Conservation (phyloP, 1,140 invertebrate genomes). For the Leptestheria dahalacensis region DNA sequence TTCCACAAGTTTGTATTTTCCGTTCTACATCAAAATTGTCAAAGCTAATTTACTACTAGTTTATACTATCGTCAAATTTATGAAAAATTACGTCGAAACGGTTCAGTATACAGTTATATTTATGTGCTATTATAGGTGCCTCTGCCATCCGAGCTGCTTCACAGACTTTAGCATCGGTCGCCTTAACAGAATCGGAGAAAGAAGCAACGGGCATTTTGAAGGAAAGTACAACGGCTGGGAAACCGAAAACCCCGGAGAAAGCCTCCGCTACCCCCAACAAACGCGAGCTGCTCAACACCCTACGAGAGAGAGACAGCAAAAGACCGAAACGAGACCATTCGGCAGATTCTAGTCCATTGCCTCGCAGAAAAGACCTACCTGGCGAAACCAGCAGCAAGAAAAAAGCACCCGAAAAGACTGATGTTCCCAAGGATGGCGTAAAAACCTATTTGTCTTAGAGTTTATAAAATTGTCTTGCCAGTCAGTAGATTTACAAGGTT, state of each 20-base stretch:
- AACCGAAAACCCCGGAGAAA: neutral
- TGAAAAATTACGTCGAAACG: too few species aligned
- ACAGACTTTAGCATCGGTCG: neutral
- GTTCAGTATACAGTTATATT: too few species aligned
- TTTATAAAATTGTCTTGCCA: too few species aligned
- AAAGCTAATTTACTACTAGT: too few species aligned
- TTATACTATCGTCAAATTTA: too few species aligned
- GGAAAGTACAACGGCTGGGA: neutral
- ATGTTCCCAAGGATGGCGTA: too few species aligned
- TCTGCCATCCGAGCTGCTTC: neutral
- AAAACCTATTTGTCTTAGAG: too few species aligned
- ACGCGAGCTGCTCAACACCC: neutral
- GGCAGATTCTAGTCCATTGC: neutral
- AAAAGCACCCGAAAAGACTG: neutral
- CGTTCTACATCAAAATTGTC: too few species aligned
- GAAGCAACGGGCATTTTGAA: neutral
- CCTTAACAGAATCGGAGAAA: conserved; percentile 1
- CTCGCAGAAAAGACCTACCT: neutral
- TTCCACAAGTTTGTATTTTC: neutral
- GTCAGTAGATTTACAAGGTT: too few species aligned
- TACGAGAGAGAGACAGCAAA: neutral
- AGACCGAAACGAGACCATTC: neutral
- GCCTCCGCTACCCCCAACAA: neutral
- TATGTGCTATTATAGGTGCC: neutral
- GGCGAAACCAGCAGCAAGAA: neutral